These are phyloP conservation scores for Kradibia gibbosae DNA, from an alignment of 1,140 invertebrate species.

Conservation along the genomic window DNA sequence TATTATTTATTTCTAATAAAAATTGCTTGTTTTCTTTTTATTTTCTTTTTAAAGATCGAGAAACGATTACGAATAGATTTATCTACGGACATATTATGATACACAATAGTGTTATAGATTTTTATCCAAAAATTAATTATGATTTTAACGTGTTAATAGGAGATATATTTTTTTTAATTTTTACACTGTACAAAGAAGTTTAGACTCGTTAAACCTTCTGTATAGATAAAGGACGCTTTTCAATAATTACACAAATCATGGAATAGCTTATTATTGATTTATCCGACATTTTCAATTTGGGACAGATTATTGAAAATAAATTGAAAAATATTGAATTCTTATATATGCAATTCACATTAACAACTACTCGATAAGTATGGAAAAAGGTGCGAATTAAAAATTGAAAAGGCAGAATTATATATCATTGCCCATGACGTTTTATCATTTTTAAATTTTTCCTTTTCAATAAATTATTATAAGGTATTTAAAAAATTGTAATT, in stretches of 20 bases:
- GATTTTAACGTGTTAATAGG: slow-evolving; percentile 9
- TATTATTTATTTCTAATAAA: slow-evolving; percentile 26
- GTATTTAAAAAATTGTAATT: slow-evolving; percentile 33
- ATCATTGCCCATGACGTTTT: slow-evolving; percentile 40
- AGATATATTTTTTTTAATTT: background rate
- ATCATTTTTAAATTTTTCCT: slow-evolving; percentile 19
- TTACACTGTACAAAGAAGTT: background rate
- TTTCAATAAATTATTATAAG: slow-evolving; percentile 25
- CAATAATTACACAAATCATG: background rate
- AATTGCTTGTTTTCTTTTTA: slow-evolving; percentile 7
- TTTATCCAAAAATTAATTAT: slow-evolving; percentile 24
- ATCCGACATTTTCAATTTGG: slow-evolving; percentile 40
- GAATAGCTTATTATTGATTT: slow-evolving; percentile 7
- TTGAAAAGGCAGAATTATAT: slow-evolving; percentile 12
- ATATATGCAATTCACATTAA: slow-evolving; percentile 20
- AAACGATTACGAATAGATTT: slow-evolving; percentile 14
- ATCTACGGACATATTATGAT: background rate
- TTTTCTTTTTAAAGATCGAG: background rate
- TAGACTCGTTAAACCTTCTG: background rate
- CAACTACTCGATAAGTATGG: background rate
- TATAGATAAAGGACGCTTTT: background rate
- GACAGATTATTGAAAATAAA: slow-evolving; percentile 47
- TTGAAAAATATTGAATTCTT: slow-evolving; percentile 13
- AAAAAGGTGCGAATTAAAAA: background rate
- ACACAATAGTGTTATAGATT: slow-evolving; percentile 20